These are phyloP conservation scores for Perizoma flavofasciatum DNA, from an alignment of 2,888 invertebrate genomes.

Conservation along the genomic window DNA sequence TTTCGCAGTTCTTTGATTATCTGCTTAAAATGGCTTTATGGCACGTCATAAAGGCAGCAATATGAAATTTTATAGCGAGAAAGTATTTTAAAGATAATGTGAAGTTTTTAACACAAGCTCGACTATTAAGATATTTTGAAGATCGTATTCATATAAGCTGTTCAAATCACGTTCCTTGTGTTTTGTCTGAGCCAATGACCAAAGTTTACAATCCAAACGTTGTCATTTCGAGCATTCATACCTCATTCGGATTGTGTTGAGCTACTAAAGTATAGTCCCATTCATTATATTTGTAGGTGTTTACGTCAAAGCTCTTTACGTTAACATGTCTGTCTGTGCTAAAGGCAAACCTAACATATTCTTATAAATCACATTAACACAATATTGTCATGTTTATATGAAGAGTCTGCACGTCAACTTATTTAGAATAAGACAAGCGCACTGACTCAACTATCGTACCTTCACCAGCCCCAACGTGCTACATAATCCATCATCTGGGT, in stretches of 20 bases:
- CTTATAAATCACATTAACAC: conserved; percentile 28
- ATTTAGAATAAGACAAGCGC: conserved; percentile 23
- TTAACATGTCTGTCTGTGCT: neutral
- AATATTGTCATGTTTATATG: conserved; percentile 20
- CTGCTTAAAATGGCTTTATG: too few species aligned
- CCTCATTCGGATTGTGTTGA: conserved; percentile 5
- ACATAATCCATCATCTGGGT: conserved; percentile 37
- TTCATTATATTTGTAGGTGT: neutral
- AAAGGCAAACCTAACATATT: conserved; percentile 7
- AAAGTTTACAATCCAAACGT: neutral
- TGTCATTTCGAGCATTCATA: neutral
- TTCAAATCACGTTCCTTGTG: too few species aligned
- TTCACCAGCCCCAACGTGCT: conserved; percentile 22
- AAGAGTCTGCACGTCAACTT: conserved; percentile 23
- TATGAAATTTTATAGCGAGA: too few species aligned
- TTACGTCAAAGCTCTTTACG: neutral
- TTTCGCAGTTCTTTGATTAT: too few species aligned
- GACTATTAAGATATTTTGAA: too few species aligned
- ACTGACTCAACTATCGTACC: conserved; percentile 16
- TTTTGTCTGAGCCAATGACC: too few species aligned
- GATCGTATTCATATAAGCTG: too few species aligned
- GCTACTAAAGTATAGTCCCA: neutral
- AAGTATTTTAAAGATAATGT: too few species aligned
- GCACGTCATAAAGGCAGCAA: too few species aligned
- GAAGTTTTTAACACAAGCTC: too few species aligned